Conservation (phyloP, 2,888 invertebrate species). For the Strigamia maritima region DNA sequence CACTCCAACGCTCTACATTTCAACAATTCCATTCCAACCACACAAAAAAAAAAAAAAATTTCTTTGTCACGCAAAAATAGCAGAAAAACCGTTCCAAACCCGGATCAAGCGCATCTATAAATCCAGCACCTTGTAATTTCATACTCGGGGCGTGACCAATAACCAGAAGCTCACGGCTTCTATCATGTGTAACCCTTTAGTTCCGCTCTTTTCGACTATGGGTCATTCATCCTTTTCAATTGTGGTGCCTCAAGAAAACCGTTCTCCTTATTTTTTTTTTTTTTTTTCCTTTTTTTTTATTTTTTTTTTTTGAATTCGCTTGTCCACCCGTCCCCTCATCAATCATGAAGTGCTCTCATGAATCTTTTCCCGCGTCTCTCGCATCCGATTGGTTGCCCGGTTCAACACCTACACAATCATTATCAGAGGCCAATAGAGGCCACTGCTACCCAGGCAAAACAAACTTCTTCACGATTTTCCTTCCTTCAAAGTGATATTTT, state of each 20-base stretch:
- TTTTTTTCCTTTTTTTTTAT: not conserved
- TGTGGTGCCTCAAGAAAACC: not conserved
- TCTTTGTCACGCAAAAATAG: not conserved
- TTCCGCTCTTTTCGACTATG: slow-evolving; percentile 10
- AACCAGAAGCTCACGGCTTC: slow-evolving; percentile 10
- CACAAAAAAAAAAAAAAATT: not conserved
- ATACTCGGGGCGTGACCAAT: slow-evolving; percentile 10
- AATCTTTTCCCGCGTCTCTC: slow-evolving; percentile 2
- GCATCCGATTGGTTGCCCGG: not conserved
- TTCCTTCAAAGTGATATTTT: not conserved
- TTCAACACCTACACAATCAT: slow-evolving; percentile 5
- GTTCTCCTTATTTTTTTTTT: not conserved
- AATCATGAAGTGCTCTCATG: slow-evolving; percentile 1
- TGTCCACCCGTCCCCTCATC: slow-evolving; percentile 10
- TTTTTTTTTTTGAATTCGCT: not conserved
- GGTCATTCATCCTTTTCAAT: slow-evolving; percentile 10
- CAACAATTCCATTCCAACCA: not conserved
- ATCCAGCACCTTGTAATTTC: not conserved
- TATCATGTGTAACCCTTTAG: slow-evolving; percentile 15
- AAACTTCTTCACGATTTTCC: not conserved
- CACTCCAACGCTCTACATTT: not conserved
- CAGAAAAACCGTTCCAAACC: not conserved
- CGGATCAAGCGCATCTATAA: slow-evolving; percentile 9
- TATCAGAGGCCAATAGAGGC: slow-evolving; percentile 15
- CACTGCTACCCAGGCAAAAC: not conserved